Evolutionary conservation across 2,888 invertebrate genomes (phyloP).

Genomic region (Encarsia formosa): DNA sequence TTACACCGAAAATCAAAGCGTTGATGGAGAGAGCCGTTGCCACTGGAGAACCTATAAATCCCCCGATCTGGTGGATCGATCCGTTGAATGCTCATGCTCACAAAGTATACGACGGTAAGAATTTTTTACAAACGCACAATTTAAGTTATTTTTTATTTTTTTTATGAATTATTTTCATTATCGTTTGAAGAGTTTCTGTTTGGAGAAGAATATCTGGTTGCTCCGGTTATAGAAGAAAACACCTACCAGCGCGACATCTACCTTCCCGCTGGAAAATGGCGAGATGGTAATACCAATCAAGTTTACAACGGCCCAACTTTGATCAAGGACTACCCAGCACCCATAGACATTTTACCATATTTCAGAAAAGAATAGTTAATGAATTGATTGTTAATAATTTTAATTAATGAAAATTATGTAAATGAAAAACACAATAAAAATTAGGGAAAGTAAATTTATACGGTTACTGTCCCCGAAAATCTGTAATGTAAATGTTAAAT

Average conservation of each 20-base stretch:
- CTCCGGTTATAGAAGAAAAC: conserved; percentile 68
- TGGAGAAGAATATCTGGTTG: conserved; percentile 73
- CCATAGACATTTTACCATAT: conserved; percentile 66
- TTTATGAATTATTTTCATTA: no score
- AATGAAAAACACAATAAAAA: no score
- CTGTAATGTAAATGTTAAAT: no score
- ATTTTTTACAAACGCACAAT: no score
- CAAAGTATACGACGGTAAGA: conserved; percentile 49
- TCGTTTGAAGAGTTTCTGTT: conserved; percentile 72
- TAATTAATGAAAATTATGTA: no score
- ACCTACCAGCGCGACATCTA: conserved; percentile 66
- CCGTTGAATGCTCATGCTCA: conserved; percentile 62
- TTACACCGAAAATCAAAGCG: conserved; percentile 58
- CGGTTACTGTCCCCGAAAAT: no score
- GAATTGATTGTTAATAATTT: no score
- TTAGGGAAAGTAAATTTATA: no score
- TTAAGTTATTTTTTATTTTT: no score
- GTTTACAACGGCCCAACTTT: conserved; percentile 59
- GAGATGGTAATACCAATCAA: conserved; percentile 53
- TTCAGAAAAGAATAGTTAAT: conserved; percentile 58
- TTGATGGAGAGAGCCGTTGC: conserved; percentile 60
- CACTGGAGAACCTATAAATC: conserved; percentile 69
- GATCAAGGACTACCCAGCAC: conserved; percentile 63
- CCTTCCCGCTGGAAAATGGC: conserved; percentile 72
- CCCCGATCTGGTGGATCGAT: conserved; percentile 83